Base-by-base conservation (phyloP, 2,113 vertebrate genomes). In the Dunckerocampus dactyliophorus region DNA sequence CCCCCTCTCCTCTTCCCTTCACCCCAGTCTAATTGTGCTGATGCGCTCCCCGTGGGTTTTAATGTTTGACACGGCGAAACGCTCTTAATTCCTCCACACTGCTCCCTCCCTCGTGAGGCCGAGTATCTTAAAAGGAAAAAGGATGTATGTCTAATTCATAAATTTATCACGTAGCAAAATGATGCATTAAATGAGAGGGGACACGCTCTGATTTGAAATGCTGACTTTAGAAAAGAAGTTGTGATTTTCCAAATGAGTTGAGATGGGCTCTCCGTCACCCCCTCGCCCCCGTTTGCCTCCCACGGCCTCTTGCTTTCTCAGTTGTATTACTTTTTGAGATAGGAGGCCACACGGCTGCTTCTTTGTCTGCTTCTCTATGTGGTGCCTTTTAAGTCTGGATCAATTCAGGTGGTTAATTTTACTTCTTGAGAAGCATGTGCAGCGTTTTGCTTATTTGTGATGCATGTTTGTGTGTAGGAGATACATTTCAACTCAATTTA, bases 181-280 rank as follows among this genome's bases (percentile, higher is more conserved):
- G 88, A 85, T 88, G 85, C 89, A 88, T 91, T 91, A 90, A 91
- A 91, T 91, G 87, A 88, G 88, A 82, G 76, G 79, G 84, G 91
- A 91, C 89, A 91, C 85, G 86, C 83, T 89, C 85, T 51, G 81
- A 90, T 91, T 92, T 74, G 89, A 89, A 91, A 91, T 90, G 88
- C 90, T 92, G 90, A 91, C 90, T 91, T 91, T 87, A 88, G 85
- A 89, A 90, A 90, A 91, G 74, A 91, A 88, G 88, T 90, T 90
- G 51, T 66, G 80, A 85, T 88, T 90, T 89, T 77, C 63, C 59
- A 85, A 89, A 89, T 86, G 85, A 90, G 85, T 90, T 91, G 73
- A 82, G 87, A 90, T 84, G 84, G 79, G 84, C 76, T 84, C 67
- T 66, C 65, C 81, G 74, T 72, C 75, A 78, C 80, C 82, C 85